Evolutionary conservation across 2,888 invertebrate genomes (phyloP), one percentile per base, ranked within the genome.

Genomic region (Ennomos quercinarius): DNA sequence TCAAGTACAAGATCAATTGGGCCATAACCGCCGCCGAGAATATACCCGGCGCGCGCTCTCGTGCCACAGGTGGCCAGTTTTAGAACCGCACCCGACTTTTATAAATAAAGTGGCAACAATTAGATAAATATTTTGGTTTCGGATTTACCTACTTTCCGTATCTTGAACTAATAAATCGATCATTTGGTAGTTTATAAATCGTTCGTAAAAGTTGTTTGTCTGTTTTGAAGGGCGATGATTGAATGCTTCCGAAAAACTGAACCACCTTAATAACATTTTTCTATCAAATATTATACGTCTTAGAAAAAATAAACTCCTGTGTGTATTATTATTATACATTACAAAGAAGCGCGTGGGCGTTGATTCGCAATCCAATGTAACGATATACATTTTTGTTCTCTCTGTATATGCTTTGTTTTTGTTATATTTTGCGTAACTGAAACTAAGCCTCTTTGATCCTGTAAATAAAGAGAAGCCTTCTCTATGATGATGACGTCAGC

Each of bases 91-190:
- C 27, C 11, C 11, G 10, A 17, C 35, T 41, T 12, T 39, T 40
- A 41, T 42, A 48, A 48, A 11, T 37, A 27, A 48, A 39, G 12
- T 10, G 11, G 38, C 55, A 27, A 34, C 47, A 48, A 48, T 38
- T 55, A 55, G 42, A 54, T 43, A 55, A 48, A 55, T 48, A 42
- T 48, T 55, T 55, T 47, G 38, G 55, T 56, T 48, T 39, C 10
- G n/a, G 13, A 49, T 48, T 34, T n/a, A n/a, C n/a, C n/a, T 42
- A 47, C 43, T 42, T 48, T 35, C 9, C 17, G n/a, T 42, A n/a
- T n/a, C 38, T 34, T 13, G 34, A 44, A 11, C 35, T 44, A 43
- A 35, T 49, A 49, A 49, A 49, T 56, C 56, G 38, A 44, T 56
- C 48, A 43, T 34, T 13, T 13, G n/a, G 17, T 49, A 17, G 50